A percentile compares a stretch with the other conserved stretches of the same genome.
Conservation (phyloP, 2,888 invertebrate genomes). For the Drosophila barbarae region DNA sequence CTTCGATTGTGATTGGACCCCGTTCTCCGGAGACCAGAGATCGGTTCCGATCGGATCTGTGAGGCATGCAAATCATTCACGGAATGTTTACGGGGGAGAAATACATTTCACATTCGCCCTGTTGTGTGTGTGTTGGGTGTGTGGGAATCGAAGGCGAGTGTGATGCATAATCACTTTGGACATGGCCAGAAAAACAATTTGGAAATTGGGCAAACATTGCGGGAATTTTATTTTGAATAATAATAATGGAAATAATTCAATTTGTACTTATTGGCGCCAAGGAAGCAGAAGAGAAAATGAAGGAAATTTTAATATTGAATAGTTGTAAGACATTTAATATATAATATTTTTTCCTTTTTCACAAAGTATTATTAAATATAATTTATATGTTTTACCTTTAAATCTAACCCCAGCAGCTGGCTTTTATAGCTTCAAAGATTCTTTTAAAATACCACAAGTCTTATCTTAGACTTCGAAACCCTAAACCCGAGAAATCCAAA, state of each 20-base stretch:
- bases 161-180: conserved; percentile 51
- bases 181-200: conserved; percentile 34
- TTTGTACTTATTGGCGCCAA: conserved; percentile 21
- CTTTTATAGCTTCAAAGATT: neutral
- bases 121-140: conserved; percentile 25
- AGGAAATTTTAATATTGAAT: no score
- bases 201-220: conserved; percentile 46
- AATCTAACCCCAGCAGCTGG: neutral
- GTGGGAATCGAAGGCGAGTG: conserved; percentile 39
- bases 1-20: conserved; percentile 68
- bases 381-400: neutral
- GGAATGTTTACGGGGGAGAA: conserved; percentile 54
- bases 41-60: conserved; percentile 34
- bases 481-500: neutral
- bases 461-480: no score
- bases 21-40: conserved; percentile 43
- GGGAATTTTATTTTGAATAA: neutral
- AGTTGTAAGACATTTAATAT: no score
- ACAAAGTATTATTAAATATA: neutral
- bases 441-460: neutral
- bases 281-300: neutral
- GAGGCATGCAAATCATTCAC: conserved; percentile 67
- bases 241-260: neutral
- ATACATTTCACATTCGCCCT: conserved; percentile 58
- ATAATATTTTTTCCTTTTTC: no score